phyloP scores from a whole-genome alignment of 2,113 vertebrate species.

The Tupaia chinensis region DNA sequence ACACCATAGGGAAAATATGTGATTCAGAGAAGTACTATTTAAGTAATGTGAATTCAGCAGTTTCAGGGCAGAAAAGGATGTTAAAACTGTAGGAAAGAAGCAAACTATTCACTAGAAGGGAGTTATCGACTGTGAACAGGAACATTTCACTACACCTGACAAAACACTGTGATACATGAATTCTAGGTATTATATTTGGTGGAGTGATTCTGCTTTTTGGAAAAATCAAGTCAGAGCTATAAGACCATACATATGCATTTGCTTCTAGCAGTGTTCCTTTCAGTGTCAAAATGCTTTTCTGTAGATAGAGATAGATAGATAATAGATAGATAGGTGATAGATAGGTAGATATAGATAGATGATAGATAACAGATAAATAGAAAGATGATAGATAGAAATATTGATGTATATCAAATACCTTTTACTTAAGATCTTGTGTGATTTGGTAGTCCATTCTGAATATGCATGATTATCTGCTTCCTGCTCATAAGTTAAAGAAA shows the following conservation, averaged over 20 bases:
- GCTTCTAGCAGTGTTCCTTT: neutral
- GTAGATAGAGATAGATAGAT: neutral
- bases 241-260: neutral
- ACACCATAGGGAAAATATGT: neutral
- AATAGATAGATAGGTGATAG: neutral
- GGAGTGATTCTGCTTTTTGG: neutral
- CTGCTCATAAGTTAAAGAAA: neutral
- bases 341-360: neutral
- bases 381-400: neutral
- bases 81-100: neutral
- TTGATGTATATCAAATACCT: neutral
- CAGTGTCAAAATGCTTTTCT: neutral
- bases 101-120: neutral
- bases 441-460: neutral
- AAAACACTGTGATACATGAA: neutral
- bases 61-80: neutral
- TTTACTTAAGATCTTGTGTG: neutral
- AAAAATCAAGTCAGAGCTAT: neutral
- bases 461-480: neutral
- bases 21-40: neutral
- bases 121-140: neutral
- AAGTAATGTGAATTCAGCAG: neutral
- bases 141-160: neutral
- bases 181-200: neutral
- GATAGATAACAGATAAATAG: neutral